Evolutionary conservation across 2,113 vertebrate species (phyloP), one percentile per base, ranked within the genome.

Genomic region (Piprites chloris): DNA sequence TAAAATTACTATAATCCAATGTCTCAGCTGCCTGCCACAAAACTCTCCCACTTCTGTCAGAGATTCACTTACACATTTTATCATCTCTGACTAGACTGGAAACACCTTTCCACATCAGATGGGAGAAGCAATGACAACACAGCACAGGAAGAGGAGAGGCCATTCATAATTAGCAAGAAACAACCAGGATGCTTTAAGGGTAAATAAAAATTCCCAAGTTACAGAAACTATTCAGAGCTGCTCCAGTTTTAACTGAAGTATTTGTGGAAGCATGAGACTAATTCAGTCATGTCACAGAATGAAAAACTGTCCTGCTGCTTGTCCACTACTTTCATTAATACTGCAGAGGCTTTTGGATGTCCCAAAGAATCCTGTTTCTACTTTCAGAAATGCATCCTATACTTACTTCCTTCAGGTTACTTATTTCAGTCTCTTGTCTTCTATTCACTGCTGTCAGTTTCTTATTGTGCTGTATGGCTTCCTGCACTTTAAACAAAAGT

Each of bases 381-480:
- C 50, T 26, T 69, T 39, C 47, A 75, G 69, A 93, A 94, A 84
- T 19, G 6, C 18, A 47, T 9, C 52, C 8, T 49, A 12, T 17
- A 96, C 97, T 94, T 97, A 99, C 99, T 98, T 99, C 97, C 90
- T 98, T 99, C 88, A 99, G 96, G 53, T 96, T 97, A 74, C 56
- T 85, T 95, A 99, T 98, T 68, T 98, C 97, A 18, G 96, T 97
- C 94, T 98, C 98, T 94, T 99, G 98, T 75, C 98, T 98, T 97
- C 96, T 97, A 97, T 98, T 99, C 85, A 98, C 93, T 90, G 95
- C 92, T 17, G 95, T 94, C 76, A 99, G 96, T 85, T 98, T 99
- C 94, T 97, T 98, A 86, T 99, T 99, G 47, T 98, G 94, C 77
- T 97, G 98, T 93, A 98, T 97, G 41, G 99, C 98, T 97, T 99